Evolutionary conservation across 2,113 vertebrate genomes (phyloP).

Genomic region (Chamaetylas fuelleborni): DNA sequence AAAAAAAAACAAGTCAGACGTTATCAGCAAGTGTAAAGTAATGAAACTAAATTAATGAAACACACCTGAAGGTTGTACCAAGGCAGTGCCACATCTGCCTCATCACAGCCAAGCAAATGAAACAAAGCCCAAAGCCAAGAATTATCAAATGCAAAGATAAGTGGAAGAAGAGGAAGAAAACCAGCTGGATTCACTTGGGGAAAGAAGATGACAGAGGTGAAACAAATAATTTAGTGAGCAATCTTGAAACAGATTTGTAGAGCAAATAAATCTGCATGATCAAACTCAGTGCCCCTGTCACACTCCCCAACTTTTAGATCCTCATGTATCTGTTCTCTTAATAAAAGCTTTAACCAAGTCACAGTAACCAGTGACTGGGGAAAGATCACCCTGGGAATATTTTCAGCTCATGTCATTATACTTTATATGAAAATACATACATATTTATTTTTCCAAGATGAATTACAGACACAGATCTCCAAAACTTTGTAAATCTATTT

Average conservation of each 20-base stretch:
- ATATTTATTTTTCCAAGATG: neutral
- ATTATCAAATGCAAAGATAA: neutral
- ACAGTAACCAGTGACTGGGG: neutral
- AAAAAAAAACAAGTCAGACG: neutral
- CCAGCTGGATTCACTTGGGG: neutral
- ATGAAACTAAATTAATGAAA: neutral
- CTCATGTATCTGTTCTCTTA: neutral
- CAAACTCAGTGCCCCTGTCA: neutral
- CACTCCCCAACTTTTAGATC: neutral
- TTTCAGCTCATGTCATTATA: neutral
- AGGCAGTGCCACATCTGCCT: neutral
- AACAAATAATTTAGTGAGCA: neutral
- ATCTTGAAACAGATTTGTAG: neutral
- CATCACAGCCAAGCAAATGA: neutral
- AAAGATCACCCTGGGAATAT: neutral
- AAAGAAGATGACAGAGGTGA: neutral
- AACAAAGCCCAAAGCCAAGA: neutral
- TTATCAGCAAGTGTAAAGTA: neutral
- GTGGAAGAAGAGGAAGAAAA: neutral
- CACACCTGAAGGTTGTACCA: neutral
- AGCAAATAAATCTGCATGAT: neutral
- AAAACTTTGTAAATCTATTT: neutral
- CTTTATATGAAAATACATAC: neutral
- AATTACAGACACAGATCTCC: neutral
- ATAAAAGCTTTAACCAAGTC: neutral